These are phyloP conservation scores for Panthera uncia DNA, from an alignment of 2,113 vertebrate species.

Conservation along the genomic window DNA sequence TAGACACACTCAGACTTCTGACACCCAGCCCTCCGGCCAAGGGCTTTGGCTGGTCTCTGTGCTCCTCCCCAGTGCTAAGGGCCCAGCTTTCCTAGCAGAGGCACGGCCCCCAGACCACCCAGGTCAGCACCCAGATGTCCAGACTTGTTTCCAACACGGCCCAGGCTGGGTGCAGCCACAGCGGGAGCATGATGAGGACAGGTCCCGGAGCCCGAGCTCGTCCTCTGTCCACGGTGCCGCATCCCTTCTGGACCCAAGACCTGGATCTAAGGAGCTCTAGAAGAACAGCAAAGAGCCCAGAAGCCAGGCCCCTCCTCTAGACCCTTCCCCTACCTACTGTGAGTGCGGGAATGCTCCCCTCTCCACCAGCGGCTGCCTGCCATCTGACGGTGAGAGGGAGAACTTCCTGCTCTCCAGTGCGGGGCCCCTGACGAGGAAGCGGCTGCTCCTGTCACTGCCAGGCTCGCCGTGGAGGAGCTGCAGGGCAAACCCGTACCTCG, in stretches of 20 bases:
- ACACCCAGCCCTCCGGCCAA: neutral
- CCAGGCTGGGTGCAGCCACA: neutral
- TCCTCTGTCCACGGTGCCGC: neutral
- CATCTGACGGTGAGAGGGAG: conserved; percentile 55
- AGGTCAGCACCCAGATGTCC: neutral
- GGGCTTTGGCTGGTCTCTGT: neutral
- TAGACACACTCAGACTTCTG: neutral
- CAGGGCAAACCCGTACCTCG: accelerated
- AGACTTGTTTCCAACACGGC: neutral
- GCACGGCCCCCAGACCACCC: neutral
- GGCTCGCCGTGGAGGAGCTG: neutral
- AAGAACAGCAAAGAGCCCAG: neutral
- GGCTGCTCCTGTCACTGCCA: neutral
- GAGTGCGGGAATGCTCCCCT: neutral
- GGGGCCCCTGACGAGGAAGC: neutral
- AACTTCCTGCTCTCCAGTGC: neutral
- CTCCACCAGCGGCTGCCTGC: conserved; percentile 57
- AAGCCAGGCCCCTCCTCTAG: neutral
- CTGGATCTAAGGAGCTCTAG: neutral
- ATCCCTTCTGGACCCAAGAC: neutral
- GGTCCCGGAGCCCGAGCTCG: neutral
- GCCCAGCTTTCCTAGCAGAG: neutral
- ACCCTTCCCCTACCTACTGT: neutral
- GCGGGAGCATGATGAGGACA: neutral
- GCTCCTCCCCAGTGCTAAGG: accelerated